Evolutionary conservation across 2,113 vertebrate genomes (phyloP).

Genomic region (Thinocorus orbignyianus): DNA sequence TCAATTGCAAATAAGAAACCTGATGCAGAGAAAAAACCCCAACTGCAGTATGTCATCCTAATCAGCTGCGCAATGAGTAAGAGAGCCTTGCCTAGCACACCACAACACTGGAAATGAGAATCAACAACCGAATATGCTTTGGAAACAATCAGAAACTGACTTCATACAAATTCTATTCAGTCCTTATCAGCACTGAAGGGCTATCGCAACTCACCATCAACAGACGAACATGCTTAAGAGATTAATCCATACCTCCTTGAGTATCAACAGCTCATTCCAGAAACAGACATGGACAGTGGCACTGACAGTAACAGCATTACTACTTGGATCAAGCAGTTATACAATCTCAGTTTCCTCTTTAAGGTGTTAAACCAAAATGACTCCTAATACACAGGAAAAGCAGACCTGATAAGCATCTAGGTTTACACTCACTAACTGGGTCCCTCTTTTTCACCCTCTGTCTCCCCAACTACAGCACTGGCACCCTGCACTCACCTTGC

Average conservation of each 20-base stretch:
- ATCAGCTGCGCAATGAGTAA: neutral
- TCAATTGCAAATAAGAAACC: neutral
- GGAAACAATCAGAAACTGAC: neutral
- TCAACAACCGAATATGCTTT: neutral
- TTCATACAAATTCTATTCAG: neutral
- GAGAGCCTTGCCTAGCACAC: neutral
- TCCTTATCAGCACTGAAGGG: neutral
- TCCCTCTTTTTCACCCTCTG: neutral
- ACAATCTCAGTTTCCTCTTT: neutral
- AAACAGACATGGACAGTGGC: fast-evolving
- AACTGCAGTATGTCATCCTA: neutral
- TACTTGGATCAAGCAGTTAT: neutral
- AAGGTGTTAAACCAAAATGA: neutral
- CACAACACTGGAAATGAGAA: neutral
- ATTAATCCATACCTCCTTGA: neutral
- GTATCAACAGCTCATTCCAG: neutral
- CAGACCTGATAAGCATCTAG: neutral
- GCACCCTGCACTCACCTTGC: neutral
- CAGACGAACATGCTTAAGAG: neutral
- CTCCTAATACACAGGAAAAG: neutral
- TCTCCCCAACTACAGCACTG: neutral
- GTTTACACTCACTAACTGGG: fast-evolving
- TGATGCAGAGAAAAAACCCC: neutral
- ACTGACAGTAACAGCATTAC: neutral
- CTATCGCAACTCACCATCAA: neutral